Evolutionary conservation across 2,113 vertebrate genomes (phyloP), one percentile per base, ranked within the genome.

Genomic region (Amazona vittata): DNA sequence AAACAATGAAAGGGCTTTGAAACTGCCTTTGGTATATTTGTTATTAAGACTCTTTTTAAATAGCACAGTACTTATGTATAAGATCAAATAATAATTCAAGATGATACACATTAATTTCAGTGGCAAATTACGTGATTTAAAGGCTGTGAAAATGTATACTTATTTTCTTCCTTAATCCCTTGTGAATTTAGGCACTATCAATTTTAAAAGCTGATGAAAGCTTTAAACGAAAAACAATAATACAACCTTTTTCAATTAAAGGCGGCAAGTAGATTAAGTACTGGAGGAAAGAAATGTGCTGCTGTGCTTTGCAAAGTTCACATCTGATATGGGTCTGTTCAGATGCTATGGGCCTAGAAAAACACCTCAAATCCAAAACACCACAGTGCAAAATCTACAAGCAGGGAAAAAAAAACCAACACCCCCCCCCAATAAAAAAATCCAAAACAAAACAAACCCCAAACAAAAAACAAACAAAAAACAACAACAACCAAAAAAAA

Each of bases 41-140:
- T 92, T 96, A 97, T 90, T 97, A 95, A 96, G 81, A 93, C 69
- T 92, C 91, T 91, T 94, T 96, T 96, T 77, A 92, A 94, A 95
- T 71, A 88, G 64, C 55, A 93, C 68, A 90, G 89, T 81, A 96
- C 84, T 96, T 97, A 92, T 3, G 49, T 89, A 91, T 91, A 96
- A 92, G 95, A 95, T 89, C 89, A 97, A 96, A 97, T 91, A 96
- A 96, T 94, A 97, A 97, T 95, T 97, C 76, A 97, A 95, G 90
- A 94, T 93, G 90, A 95, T 96, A 90, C 65, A 86, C 60, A 93
- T 77, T 85, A 93, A 95, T 95, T 97, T 96, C 89, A 90, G 86
- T 86, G 69, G 64, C 47, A 97, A 97, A 97, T 94, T 94, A 62
- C 50, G 35, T 83, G 84, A 94, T 94, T 95, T 89, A 97, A 96